Evolutionary conservation across 2,797 vertebrate species (phyloP).

Genomic region (Arctocebus calabarensis): DNA sequence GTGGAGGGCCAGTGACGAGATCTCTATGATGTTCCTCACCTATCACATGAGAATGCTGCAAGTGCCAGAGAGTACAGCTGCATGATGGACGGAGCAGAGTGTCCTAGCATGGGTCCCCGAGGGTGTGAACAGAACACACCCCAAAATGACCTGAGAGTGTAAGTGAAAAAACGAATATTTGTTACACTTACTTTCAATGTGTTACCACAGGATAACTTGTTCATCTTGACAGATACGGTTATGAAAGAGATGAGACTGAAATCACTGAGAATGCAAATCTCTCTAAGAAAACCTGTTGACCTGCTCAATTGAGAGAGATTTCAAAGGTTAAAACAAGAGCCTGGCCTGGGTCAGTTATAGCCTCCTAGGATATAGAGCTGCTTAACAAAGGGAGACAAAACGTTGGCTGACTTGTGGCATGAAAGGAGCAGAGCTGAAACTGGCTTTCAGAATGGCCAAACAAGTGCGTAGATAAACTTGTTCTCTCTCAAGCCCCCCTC

Average conservation of each 20-base stretch:
- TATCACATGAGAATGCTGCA: background rate
- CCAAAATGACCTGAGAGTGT: background rate
- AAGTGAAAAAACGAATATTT: background rate
- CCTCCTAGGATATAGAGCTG: background rate
- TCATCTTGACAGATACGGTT: background rate
- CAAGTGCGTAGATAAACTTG: background rate
- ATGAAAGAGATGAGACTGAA: background rate
- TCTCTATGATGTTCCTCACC: background rate
- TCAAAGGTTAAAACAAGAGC: background rate
- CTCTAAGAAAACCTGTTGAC: background rate
- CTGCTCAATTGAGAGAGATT: background rate
- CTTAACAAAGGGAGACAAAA: background rate
- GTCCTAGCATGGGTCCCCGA: background rate
- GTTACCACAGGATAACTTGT: background rate
- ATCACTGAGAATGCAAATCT: background rate
- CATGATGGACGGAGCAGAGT: background rate
- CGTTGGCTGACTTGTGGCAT: accelerated
- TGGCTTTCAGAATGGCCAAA: background rate
- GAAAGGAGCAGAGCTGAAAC: background rate
- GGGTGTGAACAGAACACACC: background rate
- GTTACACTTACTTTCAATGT: background rate
- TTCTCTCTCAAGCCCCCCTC: background rate
- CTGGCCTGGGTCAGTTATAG: background rate
- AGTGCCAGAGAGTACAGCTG: background rate
- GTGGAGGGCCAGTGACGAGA: background rate